These are phyloP conservation scores for Myoxocephalus aenaeus DNA, from an alignment of 2,797 vertebrate genomes.

Conservation along the genomic window DNA sequence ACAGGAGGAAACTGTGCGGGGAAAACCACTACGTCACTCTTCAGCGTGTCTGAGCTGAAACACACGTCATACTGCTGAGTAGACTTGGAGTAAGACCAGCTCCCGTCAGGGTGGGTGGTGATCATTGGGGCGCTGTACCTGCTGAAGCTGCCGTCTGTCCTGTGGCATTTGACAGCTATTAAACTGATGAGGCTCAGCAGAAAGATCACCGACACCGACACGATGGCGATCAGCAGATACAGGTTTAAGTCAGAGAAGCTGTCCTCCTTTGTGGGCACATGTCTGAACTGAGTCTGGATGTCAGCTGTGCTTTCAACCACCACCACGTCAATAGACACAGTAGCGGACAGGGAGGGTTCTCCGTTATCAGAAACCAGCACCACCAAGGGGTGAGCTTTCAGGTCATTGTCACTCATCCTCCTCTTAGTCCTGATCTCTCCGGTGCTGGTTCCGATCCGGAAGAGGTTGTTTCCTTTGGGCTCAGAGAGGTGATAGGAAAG, in stretches of 20 bases:
- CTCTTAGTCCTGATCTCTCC: conserved; percentile 71
- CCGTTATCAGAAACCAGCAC: conserved; percentile 87
- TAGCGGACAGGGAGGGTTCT: conserved; percentile 84
- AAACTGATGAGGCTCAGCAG: conserved; percentile 58
- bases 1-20: conserved; percentile 53
- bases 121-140: conserved; percentile 61
- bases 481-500: conserved; percentile 75
- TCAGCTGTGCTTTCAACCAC: conserved; percentile 69
- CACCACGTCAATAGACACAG: conserved; percentile 83
- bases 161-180: conserved; percentile 35
- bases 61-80: conserved; percentile 70
- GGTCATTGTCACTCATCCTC: conserved; percentile 71
- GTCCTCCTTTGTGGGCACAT: conserved; percentile 61
- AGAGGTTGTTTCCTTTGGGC: conserved; percentile 70
- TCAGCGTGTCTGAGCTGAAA: conserved; percentile 39
- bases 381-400: conserved; percentile 68
- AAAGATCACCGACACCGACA: conserved; percentile 67
- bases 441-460: conserved; percentile 68
- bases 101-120: conserved; percentile 62
- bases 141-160: conserved; percentile 45
- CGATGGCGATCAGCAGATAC: conserved; percentile 74
- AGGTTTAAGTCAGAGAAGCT: conserved; percentile 71
- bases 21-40: conserved; percentile 19
- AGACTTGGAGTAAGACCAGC: conserved; percentile 48
- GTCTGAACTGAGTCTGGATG: conserved; percentile 58